Base-by-base conservation (phyloP, 2,888 invertebrate species). In the Drosophila hamatofila region DNA sequence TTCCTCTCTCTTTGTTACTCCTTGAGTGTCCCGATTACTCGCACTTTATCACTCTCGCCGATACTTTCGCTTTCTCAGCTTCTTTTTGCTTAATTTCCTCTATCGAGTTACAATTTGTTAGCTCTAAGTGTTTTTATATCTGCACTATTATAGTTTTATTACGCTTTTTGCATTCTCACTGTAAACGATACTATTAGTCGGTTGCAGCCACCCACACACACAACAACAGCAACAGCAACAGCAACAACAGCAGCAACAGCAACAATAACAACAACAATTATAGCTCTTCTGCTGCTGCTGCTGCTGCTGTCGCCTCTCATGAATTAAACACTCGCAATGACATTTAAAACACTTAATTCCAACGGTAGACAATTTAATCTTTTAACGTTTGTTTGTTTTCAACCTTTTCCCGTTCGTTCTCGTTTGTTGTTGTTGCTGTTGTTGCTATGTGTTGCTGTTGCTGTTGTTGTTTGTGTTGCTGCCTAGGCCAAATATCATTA, bases 311-410 rank as follows among this genome's bases (percentile, higher is more conserved):
- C 18, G 46, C 42, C 56, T 49, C 54, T 46, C 81, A 71, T 83
- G 88, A 84, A 88, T 88, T 84, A 84, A 84, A 88, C 86, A 88
- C 86, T 88, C 77, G 81, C 77, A 77, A 71, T 85, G 84, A 85
- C 88, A 84, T 84, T 84, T 84, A 84, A 84, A 84, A 84, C 84
- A 88, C 88, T 84, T 84, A 84, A 84, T 84, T 79, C 88, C 84
- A 88, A 83, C 58, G 81, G 72, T 83, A 84, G 84, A 84, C 84
- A 84, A 79, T 84, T 84, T 84, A 84, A 84, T 84, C 88, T 83
- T 85, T 84, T 85, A 84, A 81, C 83, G 86, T 80, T 86, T 75
- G 82, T 87, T 87, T 80, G 80, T 80, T 65, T 65, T 66, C 82
- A 69, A 87, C 75, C 82, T 65, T 68, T 82, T 81, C 70, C 35